These are phyloP conservation scores for Hydrocynus forskahlii DNA, from an alignment of 2,797 vertebrate species.

Conservation along the genomic window DNA sequence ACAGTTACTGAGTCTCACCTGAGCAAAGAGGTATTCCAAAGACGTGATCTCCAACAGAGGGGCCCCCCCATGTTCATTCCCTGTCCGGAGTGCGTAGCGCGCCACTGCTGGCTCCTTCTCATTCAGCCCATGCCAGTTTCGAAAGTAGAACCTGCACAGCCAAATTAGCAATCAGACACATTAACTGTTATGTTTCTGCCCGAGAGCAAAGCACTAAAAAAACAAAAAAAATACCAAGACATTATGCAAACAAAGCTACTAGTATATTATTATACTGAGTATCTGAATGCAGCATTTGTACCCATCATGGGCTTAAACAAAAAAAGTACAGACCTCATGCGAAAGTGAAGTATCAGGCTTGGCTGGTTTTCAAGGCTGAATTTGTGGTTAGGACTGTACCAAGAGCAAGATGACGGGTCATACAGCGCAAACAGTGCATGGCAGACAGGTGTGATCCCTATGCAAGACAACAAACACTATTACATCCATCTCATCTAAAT, in stretches of 20 bases:
- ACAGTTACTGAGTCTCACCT: slow-evolving; percentile 74
- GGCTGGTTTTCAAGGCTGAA: slow-evolving; percentile 73
- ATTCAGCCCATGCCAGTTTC: slow-evolving; percentile 89
- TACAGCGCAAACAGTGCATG: slow-evolving; percentile 88
- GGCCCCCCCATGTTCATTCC: slow-evolving; percentile 61
- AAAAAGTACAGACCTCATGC: slow-evolving; percentile 82
- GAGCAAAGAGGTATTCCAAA: slow-evolving; percentile 89
- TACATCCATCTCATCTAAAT: background rate
- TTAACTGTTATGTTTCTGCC: background rate
- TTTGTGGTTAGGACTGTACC: slow-evolving; percentile 89
- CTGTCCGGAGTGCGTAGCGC: slow-evolving; percentile 68
- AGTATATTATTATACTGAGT: background rate
- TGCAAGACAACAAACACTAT: slow-evolving; percentile 10
- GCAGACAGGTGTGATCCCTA: slow-evolving; percentile 89
- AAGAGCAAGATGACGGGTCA: slow-evolving; percentile 74
- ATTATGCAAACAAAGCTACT: background rate
- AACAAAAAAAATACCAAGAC: background rate
- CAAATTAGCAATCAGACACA: background rate
- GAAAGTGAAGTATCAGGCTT: slow-evolving; percentile 77
- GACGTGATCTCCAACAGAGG: slow-evolving; percentile 84
- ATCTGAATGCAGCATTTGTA: background rate
- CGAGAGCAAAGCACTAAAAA: background rate
- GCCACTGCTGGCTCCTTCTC: slow-evolving; percentile 77
- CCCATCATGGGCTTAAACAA: background rate
- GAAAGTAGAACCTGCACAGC: slow-evolving; percentile 85